A percentile compares a stretch with the other conserved stretches of the same genome.
Evolutionary conservation across 2,888 invertebrate genomes (phyloP).

Genomic region (Ophraella communa): DNA sequence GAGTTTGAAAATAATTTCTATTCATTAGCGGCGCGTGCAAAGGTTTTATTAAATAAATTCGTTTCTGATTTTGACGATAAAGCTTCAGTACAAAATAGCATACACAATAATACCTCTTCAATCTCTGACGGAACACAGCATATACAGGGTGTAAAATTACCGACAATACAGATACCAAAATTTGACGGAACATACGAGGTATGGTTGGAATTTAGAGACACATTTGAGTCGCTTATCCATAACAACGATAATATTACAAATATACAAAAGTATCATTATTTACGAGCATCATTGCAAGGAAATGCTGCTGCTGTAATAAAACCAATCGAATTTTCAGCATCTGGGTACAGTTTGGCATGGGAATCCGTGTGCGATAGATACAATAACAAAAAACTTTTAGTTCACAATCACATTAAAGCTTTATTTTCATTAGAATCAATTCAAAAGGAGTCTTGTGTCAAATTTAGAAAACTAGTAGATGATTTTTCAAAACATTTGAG

Average conservation of each 20-base stretch:
- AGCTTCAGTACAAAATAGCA: too few species aligned
- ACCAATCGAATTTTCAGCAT: conserved; percentile 5
- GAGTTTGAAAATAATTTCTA: too few species aligned
- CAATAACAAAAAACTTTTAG: conserved; percentile 20
- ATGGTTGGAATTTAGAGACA: conserved; percentile 20
- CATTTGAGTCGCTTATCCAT: conserved; percentile 21
- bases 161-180: conserved; percentile 1
- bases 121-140: too few species aligned
- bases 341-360: conserved; percentile 24
- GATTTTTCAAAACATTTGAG: conserved; percentile 5
- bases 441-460: background rate
- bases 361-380: conserved; percentile 18
- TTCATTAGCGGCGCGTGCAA: too few species aligned
- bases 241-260: conserved; percentile 5
- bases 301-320: conserved; percentile 14
- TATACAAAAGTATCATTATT: conserved; percentile 30
- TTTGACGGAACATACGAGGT: conserved; percentile 1
- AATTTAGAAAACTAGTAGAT: conserved; percentile 7
- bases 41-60: too few species aligned
- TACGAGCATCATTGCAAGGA: conserved; percentile 17
- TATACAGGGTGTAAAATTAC: background rate
- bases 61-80: too few species aligned
- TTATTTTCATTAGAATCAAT: conserved; percentile 10
- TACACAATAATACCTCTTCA: too few species aligned
- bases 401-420: conserved; percentile 11